phyloP scores from a whole-genome alignment of 2,113 vertebrate genomes.

The Dicerorhinus sumatrensis region DNA sequence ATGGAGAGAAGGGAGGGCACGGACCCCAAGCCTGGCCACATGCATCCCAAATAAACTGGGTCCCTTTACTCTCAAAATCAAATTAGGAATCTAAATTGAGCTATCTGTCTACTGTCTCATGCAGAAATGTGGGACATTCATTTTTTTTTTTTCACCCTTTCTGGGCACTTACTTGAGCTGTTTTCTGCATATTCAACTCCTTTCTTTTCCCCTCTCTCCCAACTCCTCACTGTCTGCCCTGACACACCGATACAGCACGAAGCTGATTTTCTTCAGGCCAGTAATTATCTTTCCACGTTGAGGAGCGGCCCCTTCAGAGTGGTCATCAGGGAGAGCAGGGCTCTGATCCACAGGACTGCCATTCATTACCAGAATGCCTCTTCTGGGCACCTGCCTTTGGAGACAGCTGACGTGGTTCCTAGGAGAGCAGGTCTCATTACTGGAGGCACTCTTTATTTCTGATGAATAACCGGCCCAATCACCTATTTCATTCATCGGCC shows the following conservation, averaged over 20 bases:
- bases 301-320: background rate
- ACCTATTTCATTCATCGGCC: background rate
- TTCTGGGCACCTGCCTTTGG: background rate
- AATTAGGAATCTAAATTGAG: conserved; percentile 66
- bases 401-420: background rate
- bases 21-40: background rate
- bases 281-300: background rate
- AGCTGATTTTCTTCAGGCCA: background rate
- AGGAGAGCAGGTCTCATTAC: background rate
- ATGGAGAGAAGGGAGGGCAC: background rate
- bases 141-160: background rate
- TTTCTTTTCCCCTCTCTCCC: background rate
- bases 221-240: background rate
- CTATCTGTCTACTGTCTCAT: conserved; percentile 37
- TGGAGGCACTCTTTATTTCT: background rate
- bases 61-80: conserved; percentile 52
- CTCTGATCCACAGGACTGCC: background rate
- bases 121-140: conserved; percentile 50
- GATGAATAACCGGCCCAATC: background rate
- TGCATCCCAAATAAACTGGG: conserved; percentile 1
- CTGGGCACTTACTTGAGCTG: conserved; percentile 28
- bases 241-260: background rate
- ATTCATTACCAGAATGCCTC: background rate
- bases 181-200: background rate
- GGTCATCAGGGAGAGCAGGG: rapidly evolving